Percentiles rank a stretch among this genome's conserved stretches.
These are phyloP conservation scores for Xestia rhomboidea DNA, from an alignment of 2,888 invertebrate genomes.

Conservation along the genomic window DNA sequence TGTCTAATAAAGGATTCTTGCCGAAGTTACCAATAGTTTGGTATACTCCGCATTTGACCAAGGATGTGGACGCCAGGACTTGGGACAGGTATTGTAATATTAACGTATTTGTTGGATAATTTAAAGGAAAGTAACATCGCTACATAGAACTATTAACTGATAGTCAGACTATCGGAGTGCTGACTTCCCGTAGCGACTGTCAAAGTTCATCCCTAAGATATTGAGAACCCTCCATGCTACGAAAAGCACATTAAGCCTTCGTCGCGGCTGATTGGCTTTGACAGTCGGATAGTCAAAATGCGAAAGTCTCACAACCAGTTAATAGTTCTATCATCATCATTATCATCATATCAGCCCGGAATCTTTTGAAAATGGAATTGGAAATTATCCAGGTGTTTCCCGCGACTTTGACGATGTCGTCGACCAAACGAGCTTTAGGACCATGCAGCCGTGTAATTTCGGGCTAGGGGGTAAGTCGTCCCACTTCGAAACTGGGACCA, in stretches of 20 bases:
- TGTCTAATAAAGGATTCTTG: conserved; percentile 90
- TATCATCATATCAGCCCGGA: too few species aligned
- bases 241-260: background rate
- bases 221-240: background rate
- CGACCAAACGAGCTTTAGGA: too few species aligned
- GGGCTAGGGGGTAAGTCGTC: too few species aligned
- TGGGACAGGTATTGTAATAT: conserved; percentile 81
- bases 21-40: conserved; percentile 92
- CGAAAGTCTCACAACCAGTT: background rate
- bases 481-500: too few species aligned
- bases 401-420: too few species aligned
- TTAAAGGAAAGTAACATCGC: background rate
- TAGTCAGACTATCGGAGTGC: background rate
- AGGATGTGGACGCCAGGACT: conserved; percentile 85
- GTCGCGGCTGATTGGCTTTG: background rate
- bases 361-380: too few species aligned
- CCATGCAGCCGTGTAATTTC: background rate
- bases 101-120: background rate
- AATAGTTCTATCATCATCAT: background rate
- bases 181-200: background rate
- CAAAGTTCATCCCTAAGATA: background rate
- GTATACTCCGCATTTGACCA: conserved; percentile 92
- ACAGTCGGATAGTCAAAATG: background rate
- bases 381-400: too few species aligned
- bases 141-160: background rate